These are phyloP conservation scores for Macrocentrus cingulum DNA, from an alignment of 1,140 invertebrate species.

Conservation along the genomic window DNA sequence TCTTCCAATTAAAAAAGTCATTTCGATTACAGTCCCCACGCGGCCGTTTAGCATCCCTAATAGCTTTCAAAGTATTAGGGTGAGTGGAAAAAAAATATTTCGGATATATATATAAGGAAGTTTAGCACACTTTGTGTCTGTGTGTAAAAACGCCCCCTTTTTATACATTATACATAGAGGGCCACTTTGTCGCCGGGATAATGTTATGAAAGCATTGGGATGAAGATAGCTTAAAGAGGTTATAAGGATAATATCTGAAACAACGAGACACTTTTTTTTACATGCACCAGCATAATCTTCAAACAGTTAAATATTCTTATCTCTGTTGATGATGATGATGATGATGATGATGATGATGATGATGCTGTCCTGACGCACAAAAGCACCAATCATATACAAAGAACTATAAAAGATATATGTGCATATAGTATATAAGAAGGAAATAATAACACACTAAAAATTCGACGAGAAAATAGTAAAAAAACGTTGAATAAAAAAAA, in stretches of 20 bases:
- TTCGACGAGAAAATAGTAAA: not conserved
- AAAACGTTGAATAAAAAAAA: slow-evolving; percentile 23
- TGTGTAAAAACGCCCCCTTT: too few species aligned
- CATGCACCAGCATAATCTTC: slow-evolving; percentile 16
- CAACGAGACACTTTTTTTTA: slow-evolving; percentile 14
- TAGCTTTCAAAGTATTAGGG: slow-evolving; percentile 29
- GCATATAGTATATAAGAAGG: too few species aligned
- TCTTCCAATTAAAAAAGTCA: slow-evolving; percentile 55
- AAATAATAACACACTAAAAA: too few species aligned
- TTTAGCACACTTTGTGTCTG: too few species aligned
- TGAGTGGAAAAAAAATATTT: not conserved
- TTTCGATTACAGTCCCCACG: slow-evolving; percentile 54
- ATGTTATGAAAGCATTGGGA: too few species aligned
- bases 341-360: slow-evolving; percentile 7
- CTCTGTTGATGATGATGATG: not conserved
- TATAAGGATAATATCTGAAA: slow-evolving; percentile 3
- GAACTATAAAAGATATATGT: too few species aligned
- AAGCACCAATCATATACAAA: not conserved
- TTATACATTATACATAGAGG: too few species aligned
- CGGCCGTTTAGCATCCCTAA: slow-evolving; percentile 46
- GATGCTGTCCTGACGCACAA: not conserved
- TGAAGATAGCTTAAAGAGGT: too few species aligned
- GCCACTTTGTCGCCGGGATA: too few species aligned
- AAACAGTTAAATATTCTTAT: slow-evolving; percentile 11
- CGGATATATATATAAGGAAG: too few species aligned